Percentiles rank a stretch among this genome's conserved stretches.
These are phyloP conservation scores for Salminus brasiliensis DNA, from an alignment of 2,113 vertebrate genomes.

Conservation along the genomic window DNA sequence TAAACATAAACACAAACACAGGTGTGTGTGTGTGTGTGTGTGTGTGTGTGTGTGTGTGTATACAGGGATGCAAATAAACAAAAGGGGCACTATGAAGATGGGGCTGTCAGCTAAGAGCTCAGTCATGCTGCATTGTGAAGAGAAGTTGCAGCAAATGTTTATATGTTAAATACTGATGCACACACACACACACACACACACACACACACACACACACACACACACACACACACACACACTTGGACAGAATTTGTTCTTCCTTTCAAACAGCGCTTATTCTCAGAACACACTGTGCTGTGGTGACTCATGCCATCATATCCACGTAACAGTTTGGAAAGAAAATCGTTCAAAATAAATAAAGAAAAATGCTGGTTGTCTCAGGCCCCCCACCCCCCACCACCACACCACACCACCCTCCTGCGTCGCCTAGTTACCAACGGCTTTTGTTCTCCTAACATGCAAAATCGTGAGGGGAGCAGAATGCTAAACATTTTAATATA, in stretches of 20 bases:
- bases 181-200: background rate
- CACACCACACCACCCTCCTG: background rate
- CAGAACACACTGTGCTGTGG: constrained; percentile 2
- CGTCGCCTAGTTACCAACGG: constrained; percentile 32
- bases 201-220: background rate
- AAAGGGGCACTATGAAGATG: background rate
- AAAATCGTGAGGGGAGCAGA: constrained; percentile 54
- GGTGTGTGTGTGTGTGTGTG: background rate
- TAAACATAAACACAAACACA: background rate
- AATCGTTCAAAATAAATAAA: constrained; percentile 1
- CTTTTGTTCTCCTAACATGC: constrained; percentile 53
- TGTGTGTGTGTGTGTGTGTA: too few species aligned
- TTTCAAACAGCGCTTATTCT: constrained; percentile 3
- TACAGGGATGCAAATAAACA: background rate
- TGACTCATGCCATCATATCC: constrained; percentile 28
- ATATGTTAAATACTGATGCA: background rate
- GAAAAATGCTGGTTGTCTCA: background rate
- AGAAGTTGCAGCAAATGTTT: background rate
- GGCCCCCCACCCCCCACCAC: background rate
- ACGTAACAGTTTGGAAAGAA: constrained; percentile 2
- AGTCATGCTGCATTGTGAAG: background rate
- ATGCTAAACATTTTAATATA: constrained; percentile 66
- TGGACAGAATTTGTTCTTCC: background rate
- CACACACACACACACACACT: background rate
- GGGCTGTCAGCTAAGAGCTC: background rate